Percentiles rank a stretch among this genome's conserved stretches.
phyloP scores from a whole-genome alignment of 2,113 vertebrate species.

The Gadus macrocephalus region DNA sequence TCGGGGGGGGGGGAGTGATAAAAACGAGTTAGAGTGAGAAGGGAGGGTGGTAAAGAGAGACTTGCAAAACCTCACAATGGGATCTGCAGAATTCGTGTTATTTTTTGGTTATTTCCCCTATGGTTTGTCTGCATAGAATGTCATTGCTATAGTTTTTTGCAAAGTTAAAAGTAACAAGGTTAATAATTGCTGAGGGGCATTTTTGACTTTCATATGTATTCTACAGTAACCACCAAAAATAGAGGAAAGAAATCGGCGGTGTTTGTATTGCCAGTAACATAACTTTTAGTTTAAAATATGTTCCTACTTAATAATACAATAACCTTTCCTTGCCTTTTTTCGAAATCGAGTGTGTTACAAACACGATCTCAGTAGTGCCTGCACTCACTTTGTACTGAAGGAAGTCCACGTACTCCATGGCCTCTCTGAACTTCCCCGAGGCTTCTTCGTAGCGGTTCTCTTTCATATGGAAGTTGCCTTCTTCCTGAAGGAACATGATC shows the following conservation, averaged over 20 bases:
- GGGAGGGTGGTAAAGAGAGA: constrained; percentile 15
- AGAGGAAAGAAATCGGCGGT: not conserved
- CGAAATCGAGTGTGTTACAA: too few relatives aligned
- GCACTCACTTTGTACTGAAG: constrained; percentile 76
- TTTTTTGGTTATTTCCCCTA: constrained; percentile 48
- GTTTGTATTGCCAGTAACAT: too few relatives aligned
- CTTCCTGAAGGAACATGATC: constrained; percentile 76
- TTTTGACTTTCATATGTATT: constrained; percentile 3
- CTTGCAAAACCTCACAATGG: constrained; percentile 35
- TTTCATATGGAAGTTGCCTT: constrained; percentile 80
- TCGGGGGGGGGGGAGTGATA: not conserved
- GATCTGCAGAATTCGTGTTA: constrained; percentile 43
- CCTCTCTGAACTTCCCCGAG: constrained; percentile 74
- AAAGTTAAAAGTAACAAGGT: constrained; percentile 20
- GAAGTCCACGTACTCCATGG: constrained; percentile 76
- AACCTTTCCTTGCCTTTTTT: too few relatives aligned
- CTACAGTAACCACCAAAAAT: not conserved
- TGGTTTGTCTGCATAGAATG: constrained; percentile 22
- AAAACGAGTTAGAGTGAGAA: constrained; percentile 10
- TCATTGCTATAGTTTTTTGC: constrained; percentile 40
- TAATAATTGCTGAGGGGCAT: not conserved
- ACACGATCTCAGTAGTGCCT: not conserved
- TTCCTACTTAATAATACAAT: too few relatives aligned
- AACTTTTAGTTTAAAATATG: too few relatives aligned
- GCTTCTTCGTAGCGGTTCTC: constrained; percentile 70